These are phyloP conservation scores for Ranitomeya variabilis DNA, from an alignment of 2,113 vertebrate genomes.

Conservation along the genomic window DNA sequence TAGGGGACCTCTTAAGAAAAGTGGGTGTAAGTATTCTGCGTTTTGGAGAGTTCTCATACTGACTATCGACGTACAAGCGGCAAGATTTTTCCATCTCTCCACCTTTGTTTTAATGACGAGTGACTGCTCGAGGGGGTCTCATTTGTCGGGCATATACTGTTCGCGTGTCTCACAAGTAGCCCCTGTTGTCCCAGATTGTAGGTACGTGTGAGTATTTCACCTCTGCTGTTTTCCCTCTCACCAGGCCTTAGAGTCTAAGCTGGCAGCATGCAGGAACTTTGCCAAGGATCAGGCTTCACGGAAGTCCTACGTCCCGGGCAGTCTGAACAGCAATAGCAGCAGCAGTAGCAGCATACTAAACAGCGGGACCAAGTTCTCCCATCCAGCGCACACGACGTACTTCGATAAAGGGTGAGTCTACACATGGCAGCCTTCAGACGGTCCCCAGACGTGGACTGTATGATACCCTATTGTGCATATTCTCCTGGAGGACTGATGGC, in stretches of 20 bases:
- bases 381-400: conserved; percentile 88
- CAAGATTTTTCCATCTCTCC: too few species aligned
- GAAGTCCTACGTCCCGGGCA: conserved; percentile 84
- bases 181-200: neutral
- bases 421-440: neutral
- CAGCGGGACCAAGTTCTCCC: conserved; percentile 87
- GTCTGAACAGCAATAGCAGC: conserved; percentile 74
- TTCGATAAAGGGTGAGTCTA: conserved; percentile 92
- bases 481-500: neutral
- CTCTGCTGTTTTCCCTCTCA: neutral
- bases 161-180: too few species aligned
- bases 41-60: neutral
- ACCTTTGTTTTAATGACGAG: too few species aligned
- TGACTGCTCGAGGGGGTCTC: too few species aligned
- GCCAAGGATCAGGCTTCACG: conserved; percentile 94
- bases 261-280: conserved; percentile 95
- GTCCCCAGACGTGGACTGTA: neutral
- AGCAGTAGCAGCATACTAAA: conserved; percentile 73
- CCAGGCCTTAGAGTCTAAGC: conserved; percentile 95
- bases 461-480: neutral
- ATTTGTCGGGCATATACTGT: too few species aligned
- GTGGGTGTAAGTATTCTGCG: conserved; percentile 85
- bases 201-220: too few species aligned
- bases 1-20: conserved; percentile 97
- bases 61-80: too few species aligned